phyloP scores from a whole-genome alignment of 2,797 vertebrate genomes.

The Neomorphus geoffroyi region DNA sequence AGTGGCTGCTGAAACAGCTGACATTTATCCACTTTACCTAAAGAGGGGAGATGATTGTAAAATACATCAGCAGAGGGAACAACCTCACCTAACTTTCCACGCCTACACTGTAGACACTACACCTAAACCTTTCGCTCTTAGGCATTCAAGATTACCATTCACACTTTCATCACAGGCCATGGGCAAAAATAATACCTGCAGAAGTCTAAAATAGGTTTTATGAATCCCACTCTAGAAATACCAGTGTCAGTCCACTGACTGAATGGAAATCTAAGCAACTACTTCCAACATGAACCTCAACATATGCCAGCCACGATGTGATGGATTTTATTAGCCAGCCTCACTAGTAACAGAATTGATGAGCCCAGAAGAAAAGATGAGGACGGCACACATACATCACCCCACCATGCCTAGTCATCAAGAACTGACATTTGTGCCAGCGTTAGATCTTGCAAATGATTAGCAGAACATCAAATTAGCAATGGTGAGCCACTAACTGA shows the following conservation, averaged over 20 bases:
- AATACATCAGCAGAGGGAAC: not conserved
- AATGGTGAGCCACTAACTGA: not conserved
- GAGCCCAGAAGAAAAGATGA: not conserved
- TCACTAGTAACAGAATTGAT: not conserved
- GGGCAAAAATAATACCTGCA: not conserved
- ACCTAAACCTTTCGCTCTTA: not conserved
- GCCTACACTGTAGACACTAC: not conserved
- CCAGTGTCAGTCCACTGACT: not conserved
- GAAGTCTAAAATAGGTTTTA: not conserved
- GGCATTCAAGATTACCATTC: not conserved
- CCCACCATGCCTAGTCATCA: not conserved
- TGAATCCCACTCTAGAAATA: not conserved
- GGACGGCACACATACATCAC: not conserved
- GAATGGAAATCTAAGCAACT: not conserved
- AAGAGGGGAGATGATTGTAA: not conserved
- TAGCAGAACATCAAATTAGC: not conserved
- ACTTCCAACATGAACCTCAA: not conserved
- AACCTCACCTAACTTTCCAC: not conserved
- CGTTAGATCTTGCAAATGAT: not conserved
- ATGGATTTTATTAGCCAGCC: not conserved
- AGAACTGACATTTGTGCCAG: not conserved
- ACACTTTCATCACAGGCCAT: not conserved
- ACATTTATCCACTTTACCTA: not conserved
- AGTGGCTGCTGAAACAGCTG: not conserved
- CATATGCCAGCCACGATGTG: not conserved